These are phyloP conservation scores for Chiloscyllium punctatum DNA, from an alignment of 2,797 vertebrate genomes.

Conservation along the genomic window DNA sequence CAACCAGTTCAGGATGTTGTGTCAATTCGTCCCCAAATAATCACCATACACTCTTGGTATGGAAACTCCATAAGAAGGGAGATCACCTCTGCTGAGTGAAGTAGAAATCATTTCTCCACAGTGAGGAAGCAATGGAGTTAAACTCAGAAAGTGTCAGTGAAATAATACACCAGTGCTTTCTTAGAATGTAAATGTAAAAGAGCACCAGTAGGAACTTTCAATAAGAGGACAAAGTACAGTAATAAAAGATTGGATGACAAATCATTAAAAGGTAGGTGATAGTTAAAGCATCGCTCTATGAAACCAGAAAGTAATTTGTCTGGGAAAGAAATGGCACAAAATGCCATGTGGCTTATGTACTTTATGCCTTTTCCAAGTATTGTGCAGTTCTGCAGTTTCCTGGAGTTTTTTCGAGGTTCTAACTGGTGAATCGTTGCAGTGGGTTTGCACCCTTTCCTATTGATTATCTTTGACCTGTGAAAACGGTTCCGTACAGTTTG, in stretches of 20 bases:
- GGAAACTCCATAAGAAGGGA: not conserved
- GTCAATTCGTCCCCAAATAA: not conserved
- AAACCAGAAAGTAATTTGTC: not conserved
- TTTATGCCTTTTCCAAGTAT: not conserved
- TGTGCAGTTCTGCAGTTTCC: not conserved
- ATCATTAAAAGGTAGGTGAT: not conserved
- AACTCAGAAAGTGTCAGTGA: not conserved
- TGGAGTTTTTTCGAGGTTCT: not conserved
- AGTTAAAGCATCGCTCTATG: not conserved
- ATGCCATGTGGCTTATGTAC: not conserved
- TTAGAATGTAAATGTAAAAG: not conserved
- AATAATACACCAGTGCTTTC: not conserved
- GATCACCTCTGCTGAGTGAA: not conserved
- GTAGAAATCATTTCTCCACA: not conserved
- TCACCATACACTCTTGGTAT: not conserved
- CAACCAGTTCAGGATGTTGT: not conserved
- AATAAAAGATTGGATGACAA: not conserved
- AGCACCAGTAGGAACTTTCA: not conserved
- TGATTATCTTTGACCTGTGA: not conserved
- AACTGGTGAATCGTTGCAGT: not conserved
- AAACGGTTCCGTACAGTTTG: not conserved
- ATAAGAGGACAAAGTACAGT: not conserved
- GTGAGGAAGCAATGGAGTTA: not conserved
- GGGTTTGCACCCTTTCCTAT: no score
- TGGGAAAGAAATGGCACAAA: not conserved